phyloP scores from a whole-genome alignment of 1,140 invertebrate genomes.

The Leptoteleia sp. region DNA sequence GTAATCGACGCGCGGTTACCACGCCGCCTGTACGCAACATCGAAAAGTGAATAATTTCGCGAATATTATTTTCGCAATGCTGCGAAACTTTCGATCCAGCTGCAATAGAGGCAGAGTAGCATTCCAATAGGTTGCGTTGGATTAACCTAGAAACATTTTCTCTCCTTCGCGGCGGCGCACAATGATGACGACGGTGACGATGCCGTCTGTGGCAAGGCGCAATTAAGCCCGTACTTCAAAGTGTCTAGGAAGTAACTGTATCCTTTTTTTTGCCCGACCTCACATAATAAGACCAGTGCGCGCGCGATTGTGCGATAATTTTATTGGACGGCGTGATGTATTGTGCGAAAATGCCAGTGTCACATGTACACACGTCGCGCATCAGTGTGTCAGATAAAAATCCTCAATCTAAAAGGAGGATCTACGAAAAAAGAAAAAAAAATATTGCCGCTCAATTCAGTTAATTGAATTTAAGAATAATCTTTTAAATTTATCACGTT shows the following conservation, averaged over 20 bases:
- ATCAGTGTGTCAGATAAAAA: too few relatives aligned
- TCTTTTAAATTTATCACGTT: too few relatives aligned
- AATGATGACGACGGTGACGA: slow-evolving; percentile 62
- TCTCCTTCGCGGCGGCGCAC: slow-evolving; percentile 57
- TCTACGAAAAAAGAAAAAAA: too few relatives aligned
- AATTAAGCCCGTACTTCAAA: slow-evolving; percentile 67
- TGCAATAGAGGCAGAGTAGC: slow-evolving; percentile 63
- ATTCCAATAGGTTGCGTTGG: slow-evolving; percentile 66
- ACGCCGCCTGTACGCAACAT: slow-evolving; percentile 34
- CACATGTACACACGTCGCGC: not conserved
- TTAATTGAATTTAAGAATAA: too few relatives aligned
- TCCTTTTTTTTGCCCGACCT: slow-evolving; percentile 58
- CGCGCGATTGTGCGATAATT: slow-evolving; percentile 58
- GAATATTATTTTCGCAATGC: slow-evolving; percentile 68
- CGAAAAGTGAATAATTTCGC: slow-evolving; percentile 67
- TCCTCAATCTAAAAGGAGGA: too few relatives aligned
- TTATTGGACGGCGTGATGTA: slow-evolving; percentile 53
- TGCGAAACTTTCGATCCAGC: slow-evolving; percentile 66
- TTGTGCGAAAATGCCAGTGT: slow-evolving; percentile 38
- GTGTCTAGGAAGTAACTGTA: slow-evolving; percentile 71
- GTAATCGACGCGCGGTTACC: slow-evolving; percentile 13
- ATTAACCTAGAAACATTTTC: slow-evolving; percentile 70
- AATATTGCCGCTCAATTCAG: too few relatives aligned
- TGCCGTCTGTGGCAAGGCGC: slow-evolving; percentile 58
- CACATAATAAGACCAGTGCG: slow-evolving; percentile 55